phyloP scores from a whole-genome alignment of 2,888 invertebrate species.

The Blera fallax region DNA sequence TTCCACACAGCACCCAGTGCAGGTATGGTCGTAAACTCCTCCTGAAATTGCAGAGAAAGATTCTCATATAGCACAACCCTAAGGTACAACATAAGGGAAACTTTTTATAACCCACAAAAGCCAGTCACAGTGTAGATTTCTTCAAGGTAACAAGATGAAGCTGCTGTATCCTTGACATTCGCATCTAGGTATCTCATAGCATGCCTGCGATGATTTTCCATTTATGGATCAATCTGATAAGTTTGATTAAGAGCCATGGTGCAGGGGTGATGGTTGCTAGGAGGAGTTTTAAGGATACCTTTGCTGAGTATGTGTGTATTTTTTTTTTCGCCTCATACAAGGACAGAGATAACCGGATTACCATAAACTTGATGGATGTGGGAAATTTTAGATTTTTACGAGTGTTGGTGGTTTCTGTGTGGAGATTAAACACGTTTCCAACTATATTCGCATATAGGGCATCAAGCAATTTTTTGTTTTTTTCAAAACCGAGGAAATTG shows the following conservation, averaged over 20 bases:
- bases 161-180: conserved; percentile 23
- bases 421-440: background rate
- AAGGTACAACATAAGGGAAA: conserved; percentile 18
- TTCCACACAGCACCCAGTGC: conserved; percentile 25
- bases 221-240: conserved; percentile 68
- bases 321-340: background rate
- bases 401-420: conserved; percentile 4
- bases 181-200: conserved; percentile 29
- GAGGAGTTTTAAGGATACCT: conserved; percentile 4
- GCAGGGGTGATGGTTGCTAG: background rate
- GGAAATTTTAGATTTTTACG: conserved; percentile 41
- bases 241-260: conserved; percentile 45
- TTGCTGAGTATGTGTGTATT: background rate
- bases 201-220: conserved; percentile 48
- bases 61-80: conserved; percentile 28
- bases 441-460: background rate
- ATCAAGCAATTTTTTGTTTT: too few species aligned
- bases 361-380: conserved; percentile 54
- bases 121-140: background rate
- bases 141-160: background rate
- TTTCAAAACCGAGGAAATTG: too few species aligned
- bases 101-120: background rate
- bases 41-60: conserved; percentile 56
- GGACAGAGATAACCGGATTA: conserved; percentile 37
- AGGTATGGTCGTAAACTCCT: conserved; percentile 57